Evolutionary conservation across 2,113 vertebrate species (phyloP).

Genomic region (Ammodramus savannarum): DNA sequence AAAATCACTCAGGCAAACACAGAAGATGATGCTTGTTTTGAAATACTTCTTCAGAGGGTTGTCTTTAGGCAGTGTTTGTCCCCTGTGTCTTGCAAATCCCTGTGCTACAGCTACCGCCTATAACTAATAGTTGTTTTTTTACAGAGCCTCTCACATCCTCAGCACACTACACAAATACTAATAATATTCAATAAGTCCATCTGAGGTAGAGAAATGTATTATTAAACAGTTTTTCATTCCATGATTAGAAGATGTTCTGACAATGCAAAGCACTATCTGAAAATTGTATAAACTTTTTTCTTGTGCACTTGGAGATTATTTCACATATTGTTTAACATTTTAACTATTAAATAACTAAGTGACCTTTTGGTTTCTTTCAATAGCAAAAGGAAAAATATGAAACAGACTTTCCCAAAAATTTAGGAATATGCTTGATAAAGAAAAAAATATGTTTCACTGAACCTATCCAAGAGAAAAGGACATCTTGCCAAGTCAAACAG

Average conservation of each 20-base stretch:
- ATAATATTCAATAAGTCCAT: background rate
- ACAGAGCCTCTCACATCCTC: background rate
- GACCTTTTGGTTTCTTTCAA: background rate
- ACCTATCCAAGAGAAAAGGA: background rate
- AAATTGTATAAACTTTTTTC: background rate
- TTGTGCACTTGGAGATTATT: background rate
- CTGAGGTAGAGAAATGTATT: background rate
- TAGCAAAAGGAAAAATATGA: background rate
- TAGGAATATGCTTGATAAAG: background rate
- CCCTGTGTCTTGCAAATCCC: background rate
- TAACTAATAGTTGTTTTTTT: background rate
- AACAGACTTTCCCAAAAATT: background rate
- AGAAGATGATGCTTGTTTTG: background rate
- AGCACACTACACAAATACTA: background rate
- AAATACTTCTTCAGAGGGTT: background rate
- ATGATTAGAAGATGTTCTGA: background rate
- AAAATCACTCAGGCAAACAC: background rate
- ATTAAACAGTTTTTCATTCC: background rate
- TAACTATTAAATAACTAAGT: background rate
- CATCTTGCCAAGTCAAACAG: background rate
- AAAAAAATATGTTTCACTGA: background rate
- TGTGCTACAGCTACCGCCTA: background rate
- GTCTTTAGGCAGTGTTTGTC: background rate
- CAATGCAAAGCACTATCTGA: background rate
- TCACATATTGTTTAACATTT: background rate